Evolutionary conservation across 2,888 invertebrate species (phyloP).

Genomic region (Atherix ibis): DNA sequence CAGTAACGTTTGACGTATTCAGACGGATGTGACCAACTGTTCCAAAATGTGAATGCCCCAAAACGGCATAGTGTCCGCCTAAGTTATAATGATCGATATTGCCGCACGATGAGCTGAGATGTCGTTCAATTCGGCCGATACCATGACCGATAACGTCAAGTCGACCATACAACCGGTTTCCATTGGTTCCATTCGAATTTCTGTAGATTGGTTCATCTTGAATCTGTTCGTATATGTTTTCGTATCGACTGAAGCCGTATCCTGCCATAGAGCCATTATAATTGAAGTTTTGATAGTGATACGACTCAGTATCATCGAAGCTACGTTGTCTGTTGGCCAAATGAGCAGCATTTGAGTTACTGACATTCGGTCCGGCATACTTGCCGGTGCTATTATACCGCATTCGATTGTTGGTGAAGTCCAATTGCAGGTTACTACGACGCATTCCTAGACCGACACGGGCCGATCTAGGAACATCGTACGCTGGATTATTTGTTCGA

Average conservation of each 20-base stretch:
- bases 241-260: constrained; percentile 23
- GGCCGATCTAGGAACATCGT: constrained; percentile 30
- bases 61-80: constrained; percentile 32
- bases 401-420: constrained; percentile 19
- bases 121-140: constrained; percentile 41
- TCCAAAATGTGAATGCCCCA: constrained; percentile 33
- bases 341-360: constrained; percentile 7
- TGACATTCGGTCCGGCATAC: constrained; percentile 20
- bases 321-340: constrained; percentile 29
- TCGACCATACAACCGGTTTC: constrained; percentile 33
- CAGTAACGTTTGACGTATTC: constrained; percentile 18
- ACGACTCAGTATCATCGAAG: constrained; percentile 33
- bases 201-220: constrained; percentile 34
- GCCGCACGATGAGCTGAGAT: constrained; percentile 49
- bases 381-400: constrained; percentile 9
- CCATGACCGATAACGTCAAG: constrained; percentile 40
- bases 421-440: constrained; percentile 27
- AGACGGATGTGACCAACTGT: constrained; percentile 32
- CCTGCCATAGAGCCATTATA: constrained; percentile 16
- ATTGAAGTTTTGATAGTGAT: constrained; percentile 28
- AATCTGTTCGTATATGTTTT: constrained; percentile 40
- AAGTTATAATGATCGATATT: constrained; percentile 38
- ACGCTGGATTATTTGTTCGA: constrained; percentile 22
- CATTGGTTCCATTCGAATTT: constrained; percentile 17
- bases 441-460: constrained; percentile 28